Percentiles rank a stretch among this genome's conserved stretches.
phyloP scores from a whole-genome alignment of 2,113 vertebrate genomes.

The Syngnathoides biaculeatus region DNA sequence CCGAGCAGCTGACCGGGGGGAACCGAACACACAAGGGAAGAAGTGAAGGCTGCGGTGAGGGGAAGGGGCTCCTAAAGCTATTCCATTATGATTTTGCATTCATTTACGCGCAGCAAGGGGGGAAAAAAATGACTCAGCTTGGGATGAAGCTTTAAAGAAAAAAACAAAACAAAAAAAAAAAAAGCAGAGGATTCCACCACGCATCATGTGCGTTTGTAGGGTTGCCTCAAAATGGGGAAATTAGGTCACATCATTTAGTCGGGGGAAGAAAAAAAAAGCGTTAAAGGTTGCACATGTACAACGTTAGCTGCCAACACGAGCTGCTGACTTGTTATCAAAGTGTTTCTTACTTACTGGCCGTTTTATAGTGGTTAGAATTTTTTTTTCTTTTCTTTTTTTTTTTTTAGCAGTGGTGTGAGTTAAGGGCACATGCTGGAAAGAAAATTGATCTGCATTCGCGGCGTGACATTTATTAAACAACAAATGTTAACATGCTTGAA shows the following conservation, averaged over 20 bases:
- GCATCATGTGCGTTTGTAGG: slow-evolving; percentile 10
- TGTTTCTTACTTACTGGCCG: not conserved
- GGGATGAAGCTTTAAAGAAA: not conserved
- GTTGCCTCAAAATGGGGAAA: not conserved
- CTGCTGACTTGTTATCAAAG: not conserved
- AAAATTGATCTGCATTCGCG: not conserved
- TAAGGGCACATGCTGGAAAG: not conserved
- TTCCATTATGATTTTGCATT: not conserved
- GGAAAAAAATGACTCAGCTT: not conserved
- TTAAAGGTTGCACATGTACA: not conserved
- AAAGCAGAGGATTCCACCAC: slow-evolving; percentile 9
- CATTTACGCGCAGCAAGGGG: slow-evolving; percentile 11
- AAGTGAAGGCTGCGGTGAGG: slow-evolving; percentile 52
- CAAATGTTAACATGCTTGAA: not conserved
- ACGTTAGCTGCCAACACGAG: not conserved
- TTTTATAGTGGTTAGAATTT: not conserved
- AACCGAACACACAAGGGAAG: slow-evolving; percentile 61
- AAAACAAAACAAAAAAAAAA: slow-evolving; percentile 19
- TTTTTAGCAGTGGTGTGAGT: not conserved
- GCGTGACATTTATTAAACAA: not conserved
- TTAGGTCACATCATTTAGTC: not conserved
- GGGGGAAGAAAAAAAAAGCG: not conserved
- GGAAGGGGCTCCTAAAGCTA: slow-evolving; percentile 30
- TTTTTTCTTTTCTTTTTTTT: too few relatives aligned
- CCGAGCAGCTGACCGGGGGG: slow-evolving; percentile 65